phyloP scores from a whole-genome alignment of 2,888 invertebrate species.

The Rhaphigaster nebulosa region DNA sequence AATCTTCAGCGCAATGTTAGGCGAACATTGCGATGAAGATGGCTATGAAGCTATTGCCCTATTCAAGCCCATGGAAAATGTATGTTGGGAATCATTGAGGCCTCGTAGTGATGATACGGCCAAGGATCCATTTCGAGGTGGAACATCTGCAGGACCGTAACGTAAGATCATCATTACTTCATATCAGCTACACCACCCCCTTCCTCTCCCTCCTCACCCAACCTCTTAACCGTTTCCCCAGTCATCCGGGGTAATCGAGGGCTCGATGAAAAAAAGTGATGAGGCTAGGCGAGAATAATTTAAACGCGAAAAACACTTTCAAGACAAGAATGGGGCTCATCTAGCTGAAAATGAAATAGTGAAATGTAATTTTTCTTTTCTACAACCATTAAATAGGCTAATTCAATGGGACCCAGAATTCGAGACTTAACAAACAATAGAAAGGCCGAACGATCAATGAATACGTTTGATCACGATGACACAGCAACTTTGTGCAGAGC shows the following conservation, averaged over 20 bases:
- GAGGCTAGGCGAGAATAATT: slow-evolving; percentile 28
- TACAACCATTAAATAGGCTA: background rate
- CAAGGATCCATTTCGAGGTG: background rate
- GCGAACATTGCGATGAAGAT: background rate
- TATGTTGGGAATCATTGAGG: background rate
- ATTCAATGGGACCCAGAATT: background rate
- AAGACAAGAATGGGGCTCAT: background rate
- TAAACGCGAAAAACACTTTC: slow-evolving; percentile 28
- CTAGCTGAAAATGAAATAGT: background rate
- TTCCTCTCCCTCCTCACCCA: background rate
- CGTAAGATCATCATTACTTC: background rate
- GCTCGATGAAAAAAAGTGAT: slow-evolving; percentile 10
- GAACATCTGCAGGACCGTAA: background rate
- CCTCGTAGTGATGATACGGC: background rate
- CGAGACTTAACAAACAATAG: too few species aligned
- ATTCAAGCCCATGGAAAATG: background rate
- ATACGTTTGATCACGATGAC: too few species aligned
- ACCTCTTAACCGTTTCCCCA: background rate
- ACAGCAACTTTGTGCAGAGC: too few species aligned
- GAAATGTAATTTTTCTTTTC: background rate
- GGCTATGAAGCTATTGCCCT: background rate
- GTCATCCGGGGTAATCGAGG: slow-evolving; percentile 27
- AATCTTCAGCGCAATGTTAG: too few species aligned
- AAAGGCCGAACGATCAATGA: too few species aligned
- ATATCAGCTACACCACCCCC: background rate